Evolutionary conservation across 2,113 vertebrate genomes (phyloP).

Genomic region (Bujurquina vittata): DNA sequence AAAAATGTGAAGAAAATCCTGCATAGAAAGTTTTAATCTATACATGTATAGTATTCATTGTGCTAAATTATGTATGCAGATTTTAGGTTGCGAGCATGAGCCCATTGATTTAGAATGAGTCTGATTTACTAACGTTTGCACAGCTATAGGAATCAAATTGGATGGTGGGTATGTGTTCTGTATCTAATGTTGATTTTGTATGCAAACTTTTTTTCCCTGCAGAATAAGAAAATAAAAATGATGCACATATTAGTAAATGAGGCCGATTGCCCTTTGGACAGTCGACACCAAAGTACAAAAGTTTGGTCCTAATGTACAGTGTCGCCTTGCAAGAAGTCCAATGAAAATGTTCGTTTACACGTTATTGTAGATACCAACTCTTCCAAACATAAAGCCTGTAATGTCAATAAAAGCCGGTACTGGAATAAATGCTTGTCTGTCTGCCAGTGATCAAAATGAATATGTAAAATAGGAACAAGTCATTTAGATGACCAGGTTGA

Average conservation of each 20-base stretch:
- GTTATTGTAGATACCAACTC: neutral
- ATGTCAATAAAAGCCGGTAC: neutral
- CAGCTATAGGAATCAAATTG: neutral
- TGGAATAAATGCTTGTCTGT: neutral
- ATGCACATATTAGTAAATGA: no score
- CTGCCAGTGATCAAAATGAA: neutral
- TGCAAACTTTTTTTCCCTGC: no score
- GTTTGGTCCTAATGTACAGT: neutral
- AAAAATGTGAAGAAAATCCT: neutral
- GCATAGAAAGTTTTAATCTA: no score
- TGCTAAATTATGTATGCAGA: neutral
- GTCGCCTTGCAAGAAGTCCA: no score
- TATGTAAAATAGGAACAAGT: neutral
- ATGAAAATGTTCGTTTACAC: neutral
- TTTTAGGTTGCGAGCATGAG: neutral
- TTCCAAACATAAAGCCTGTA: neutral
- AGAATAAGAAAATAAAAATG: no score
- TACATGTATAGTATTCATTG: no score
- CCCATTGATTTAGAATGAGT: neutral
- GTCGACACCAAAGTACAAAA: neutral
- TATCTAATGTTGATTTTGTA: no score
- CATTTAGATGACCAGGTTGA: slow-evolving; percentile 7
- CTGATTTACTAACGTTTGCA: neutral
- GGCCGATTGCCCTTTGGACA: no score
- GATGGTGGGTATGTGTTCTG: neutral